Evolutionary conservation across 1,140 invertebrate genomes (phyloP).

Genomic region (Neodiprion virginianus): DNA sequence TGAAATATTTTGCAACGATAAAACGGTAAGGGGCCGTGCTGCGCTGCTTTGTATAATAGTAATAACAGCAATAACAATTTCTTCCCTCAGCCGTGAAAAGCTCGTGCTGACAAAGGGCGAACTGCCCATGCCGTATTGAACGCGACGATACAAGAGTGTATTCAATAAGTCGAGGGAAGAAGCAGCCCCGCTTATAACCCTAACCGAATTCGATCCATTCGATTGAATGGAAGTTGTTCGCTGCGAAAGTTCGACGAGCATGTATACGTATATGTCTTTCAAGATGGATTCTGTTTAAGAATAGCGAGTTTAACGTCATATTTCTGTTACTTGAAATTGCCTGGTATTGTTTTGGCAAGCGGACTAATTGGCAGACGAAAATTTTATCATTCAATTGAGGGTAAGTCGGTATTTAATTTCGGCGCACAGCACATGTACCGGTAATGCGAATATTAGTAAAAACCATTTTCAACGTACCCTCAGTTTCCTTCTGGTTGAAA

Average conservation of each 20-base stretch:
- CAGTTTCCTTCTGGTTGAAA: neutral
- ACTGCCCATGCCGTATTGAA: neutral
- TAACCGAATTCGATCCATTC: neutral
- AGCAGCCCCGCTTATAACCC: neutral
- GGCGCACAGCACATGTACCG: no score
- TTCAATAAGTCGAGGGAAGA: neutral
- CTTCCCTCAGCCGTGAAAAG: neutral
- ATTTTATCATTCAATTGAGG: no score
- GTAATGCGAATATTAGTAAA: no score
- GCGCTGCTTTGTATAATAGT: no score
- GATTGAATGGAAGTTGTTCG: conserved; percentile 10
- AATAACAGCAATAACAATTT: no score
- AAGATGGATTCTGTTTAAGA: conserved; percentile 15
- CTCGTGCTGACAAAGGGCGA: neutral
- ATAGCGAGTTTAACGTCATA: neutral
- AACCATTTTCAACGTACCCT: no score
- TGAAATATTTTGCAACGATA: no score
- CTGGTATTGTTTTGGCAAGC: neutral
- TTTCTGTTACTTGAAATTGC: neutral
- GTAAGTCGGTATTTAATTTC: no score
- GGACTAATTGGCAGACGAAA: no score
- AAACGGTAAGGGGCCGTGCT: no score
- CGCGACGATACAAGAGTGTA: neutral
- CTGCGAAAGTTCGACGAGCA: neutral
- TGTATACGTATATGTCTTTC: neutral